Evolutionary conservation across 2,113 vertebrate genomes (phyloP).

Genomic region (Dermatemys mawii): DNA sequence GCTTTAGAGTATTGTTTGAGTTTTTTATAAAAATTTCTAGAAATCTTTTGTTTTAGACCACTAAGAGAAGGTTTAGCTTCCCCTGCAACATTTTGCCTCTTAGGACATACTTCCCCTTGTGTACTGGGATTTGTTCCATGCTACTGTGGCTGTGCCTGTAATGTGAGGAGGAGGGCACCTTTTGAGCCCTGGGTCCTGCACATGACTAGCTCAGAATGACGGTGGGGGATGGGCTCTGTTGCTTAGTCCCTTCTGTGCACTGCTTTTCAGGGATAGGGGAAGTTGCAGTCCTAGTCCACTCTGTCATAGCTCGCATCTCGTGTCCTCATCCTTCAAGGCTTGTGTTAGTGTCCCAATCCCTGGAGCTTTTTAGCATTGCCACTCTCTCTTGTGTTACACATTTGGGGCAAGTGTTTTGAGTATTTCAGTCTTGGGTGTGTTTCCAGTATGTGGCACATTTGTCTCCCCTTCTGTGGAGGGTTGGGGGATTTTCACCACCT

Average conservation of each 20-base stretch:
- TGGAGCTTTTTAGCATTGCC: background rate
- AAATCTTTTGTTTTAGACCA: background rate
- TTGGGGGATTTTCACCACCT: background rate
- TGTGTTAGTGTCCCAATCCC: background rate
- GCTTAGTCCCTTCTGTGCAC: background rate
- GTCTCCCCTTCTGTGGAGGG: background rate
- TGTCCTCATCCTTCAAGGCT: background rate
- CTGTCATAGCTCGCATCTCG: background rate
- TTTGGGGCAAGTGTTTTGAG: background rate
- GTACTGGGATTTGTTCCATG: background rate
- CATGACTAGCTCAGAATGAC: background rate
- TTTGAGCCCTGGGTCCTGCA: slow-evolving; percentile 2
- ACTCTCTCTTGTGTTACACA: background rate
- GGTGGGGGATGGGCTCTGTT: background rate
- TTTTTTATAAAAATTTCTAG: slow-evolving; percentile 27
- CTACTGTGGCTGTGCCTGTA: background rate
- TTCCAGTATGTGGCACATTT: background rate
- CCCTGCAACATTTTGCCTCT: background rate
- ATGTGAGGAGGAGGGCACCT: background rate
- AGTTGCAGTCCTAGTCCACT: background rate
- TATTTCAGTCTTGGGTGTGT: background rate
- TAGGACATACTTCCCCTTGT: background rate
- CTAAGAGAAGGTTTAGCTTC: background rate
- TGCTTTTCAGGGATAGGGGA: background rate
- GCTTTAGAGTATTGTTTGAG: slow-evolving; percentile 17